phyloP scores from a whole-genome alignment of 2,888 invertebrate genomes.

The Patella depressa region DNA sequence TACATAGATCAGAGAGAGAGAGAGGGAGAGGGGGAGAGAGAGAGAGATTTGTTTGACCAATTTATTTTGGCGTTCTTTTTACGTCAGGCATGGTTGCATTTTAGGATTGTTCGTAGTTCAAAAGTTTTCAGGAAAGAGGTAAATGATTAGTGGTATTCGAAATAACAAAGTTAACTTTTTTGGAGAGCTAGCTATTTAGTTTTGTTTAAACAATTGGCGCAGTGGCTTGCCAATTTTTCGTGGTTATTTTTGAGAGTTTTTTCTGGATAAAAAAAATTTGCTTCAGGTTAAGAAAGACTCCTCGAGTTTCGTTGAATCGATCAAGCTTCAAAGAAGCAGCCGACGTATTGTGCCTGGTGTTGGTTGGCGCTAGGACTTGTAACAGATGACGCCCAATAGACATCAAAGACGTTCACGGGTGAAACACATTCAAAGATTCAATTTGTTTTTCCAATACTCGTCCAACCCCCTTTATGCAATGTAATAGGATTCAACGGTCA shows the following conservation, averaged over 20 bases:
- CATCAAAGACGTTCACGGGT: constrained; percentile 8
- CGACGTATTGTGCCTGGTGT: neutral
- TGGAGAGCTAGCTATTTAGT: too few species aligned
- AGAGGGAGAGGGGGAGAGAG: constrained; percentile 13
- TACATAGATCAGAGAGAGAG: neutral
- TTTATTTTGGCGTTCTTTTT: neutral
- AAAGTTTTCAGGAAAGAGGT: too few species aligned
- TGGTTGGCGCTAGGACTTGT: neutral
- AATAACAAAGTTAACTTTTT: too few species aligned
- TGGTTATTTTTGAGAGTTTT: too few species aligned
- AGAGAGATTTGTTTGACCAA: neutral
- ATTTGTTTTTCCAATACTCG: constrained; percentile 5
- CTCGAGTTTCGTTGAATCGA: neutral
- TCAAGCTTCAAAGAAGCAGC: neutral
- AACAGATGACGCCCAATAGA: constrained; percentile 7
- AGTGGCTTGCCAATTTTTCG: too few species aligned
- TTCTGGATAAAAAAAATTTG: too few species aligned
- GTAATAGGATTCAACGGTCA: constrained; percentile 10
- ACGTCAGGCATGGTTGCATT: too few species aligned
- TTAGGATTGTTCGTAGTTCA: too few species aligned
- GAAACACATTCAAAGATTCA: neutral
- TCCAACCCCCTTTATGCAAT: constrained; percentile 9
- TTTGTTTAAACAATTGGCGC: too few species aligned
- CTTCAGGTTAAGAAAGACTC: too few species aligned
- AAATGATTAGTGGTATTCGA: too few species aligned